phyloP scores from a whole-genome alignment of 2,113 vertebrate species.

The Edolisoma coerulescens region DNA sequence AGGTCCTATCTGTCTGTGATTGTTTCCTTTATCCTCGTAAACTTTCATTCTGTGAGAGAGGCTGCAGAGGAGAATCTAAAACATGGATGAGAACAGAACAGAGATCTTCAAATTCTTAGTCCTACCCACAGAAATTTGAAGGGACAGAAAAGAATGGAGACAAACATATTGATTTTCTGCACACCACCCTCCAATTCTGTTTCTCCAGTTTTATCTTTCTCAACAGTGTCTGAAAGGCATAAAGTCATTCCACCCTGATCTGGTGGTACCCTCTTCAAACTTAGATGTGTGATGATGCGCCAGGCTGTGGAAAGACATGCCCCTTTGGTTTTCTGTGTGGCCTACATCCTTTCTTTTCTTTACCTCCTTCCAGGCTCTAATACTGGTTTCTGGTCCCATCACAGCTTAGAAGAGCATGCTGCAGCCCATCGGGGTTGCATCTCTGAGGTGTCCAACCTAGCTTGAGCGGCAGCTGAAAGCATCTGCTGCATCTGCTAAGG shows the following conservation, averaged over 20 bases:
- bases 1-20: background rate
- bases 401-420: background rate
- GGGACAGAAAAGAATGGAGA: background rate
- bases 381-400: background rate
- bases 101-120: background rate
- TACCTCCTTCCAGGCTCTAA: background rate
- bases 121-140: background rate
- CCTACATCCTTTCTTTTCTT: background rate
- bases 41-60: background rate
- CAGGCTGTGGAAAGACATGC: background rate
- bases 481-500: background rate
- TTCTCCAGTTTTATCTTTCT: background rate
- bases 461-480: background rate
- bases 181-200: background rate
- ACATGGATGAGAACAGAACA: background rate
- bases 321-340: background rate
- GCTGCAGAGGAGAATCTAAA: background rate
- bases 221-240: accelerated
- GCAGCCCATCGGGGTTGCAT: background rate
- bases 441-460: background rate
- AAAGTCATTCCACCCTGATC: background rate
- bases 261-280: background rate
- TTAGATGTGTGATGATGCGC: background rate
- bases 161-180: background rate
- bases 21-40: background rate